A percentile compares a stretch with the other conserved stretches of the same genome.
These are phyloP conservation scores for Psilopogon haemacephalus DNA, from an alignment of 2,113 vertebrate species.

Conservation along the genomic window DNA sequence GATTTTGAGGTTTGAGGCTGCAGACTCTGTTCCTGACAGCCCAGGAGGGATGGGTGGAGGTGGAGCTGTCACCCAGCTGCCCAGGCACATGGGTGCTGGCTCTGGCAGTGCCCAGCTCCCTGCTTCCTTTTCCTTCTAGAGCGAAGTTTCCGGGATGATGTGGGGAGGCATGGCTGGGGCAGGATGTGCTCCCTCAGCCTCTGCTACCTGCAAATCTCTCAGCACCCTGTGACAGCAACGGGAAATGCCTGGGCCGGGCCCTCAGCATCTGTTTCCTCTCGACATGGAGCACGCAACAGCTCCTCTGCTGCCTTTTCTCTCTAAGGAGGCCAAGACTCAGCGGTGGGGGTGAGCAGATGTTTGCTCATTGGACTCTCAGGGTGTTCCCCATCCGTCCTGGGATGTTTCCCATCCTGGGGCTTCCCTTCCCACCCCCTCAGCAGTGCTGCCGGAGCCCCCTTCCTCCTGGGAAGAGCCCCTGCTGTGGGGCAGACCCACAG, in stretches of 20 bases:
- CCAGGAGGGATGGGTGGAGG: accelerated
- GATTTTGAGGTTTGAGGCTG: not conserved
- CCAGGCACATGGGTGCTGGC: not conserved
- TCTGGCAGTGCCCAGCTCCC: not conserved
- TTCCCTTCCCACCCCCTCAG: accelerated
- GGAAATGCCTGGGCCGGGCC: not conserved
- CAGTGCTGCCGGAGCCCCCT: not conserved
- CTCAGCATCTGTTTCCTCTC: constrained; percentile 8
- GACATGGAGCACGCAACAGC: accelerated
- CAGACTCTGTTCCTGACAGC: accelerated
- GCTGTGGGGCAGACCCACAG: accelerated
- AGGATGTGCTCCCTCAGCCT: not conserved
- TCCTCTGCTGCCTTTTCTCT: not conserved
- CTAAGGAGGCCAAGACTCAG: accelerated
- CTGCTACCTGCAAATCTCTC: not conserved
- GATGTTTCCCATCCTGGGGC: not conserved
- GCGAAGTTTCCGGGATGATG: not conserved
- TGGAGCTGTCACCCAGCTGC: not conserved
- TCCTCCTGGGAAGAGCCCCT: accelerated
- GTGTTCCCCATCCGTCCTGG: not conserved
- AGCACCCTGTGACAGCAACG: accelerated
- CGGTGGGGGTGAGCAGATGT: accelerated
- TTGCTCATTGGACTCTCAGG: accelerated
- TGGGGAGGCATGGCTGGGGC: not conserved
- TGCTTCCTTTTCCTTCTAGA: accelerated